Evolutionary conservation across 2,888 invertebrate genomes (phyloP).

Genomic region (Ophion costatus): DNA sequence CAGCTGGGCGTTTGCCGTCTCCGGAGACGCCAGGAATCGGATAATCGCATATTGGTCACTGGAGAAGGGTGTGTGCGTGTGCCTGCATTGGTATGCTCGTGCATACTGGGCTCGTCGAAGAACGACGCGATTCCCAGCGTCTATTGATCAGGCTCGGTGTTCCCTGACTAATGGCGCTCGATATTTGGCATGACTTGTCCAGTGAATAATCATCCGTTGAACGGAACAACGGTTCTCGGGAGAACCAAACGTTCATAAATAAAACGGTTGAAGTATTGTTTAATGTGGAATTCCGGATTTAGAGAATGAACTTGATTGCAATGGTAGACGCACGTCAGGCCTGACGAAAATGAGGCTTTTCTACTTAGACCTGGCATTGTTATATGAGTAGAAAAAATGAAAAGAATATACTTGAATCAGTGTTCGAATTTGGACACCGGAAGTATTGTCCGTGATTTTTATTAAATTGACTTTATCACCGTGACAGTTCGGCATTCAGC

Average conservation of each 20-base stretch:
- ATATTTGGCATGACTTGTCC: constrained; percentile 12
- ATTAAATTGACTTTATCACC: too few species aligned
- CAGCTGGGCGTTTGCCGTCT: constrained; percentile 64
- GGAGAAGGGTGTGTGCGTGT: constrained; percentile 42
- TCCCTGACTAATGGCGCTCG: constrained; percentile 49
- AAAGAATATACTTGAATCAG: too few species aligned
- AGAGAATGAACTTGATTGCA: background rate
- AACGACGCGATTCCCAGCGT: constrained; percentile 42
- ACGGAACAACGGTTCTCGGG: background rate
- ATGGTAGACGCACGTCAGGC: background rate
- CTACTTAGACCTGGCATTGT: background rate
- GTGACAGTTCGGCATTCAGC: background rate
- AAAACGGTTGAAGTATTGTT: background rate
- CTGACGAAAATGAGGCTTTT: background rate
- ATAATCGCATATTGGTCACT: constrained; percentile 66
- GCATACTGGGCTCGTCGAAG: constrained; percentile 21
- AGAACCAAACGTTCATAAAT: background rate
- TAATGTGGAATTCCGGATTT: background rate
- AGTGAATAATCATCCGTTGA: background rate
- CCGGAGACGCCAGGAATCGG: constrained; percentile 57
- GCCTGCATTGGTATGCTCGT: background rate
- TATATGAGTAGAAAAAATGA: too few species aligned
- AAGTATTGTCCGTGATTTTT: too few species aligned
- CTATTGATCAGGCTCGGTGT: constrained; percentile 56
- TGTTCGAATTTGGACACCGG: too few species aligned